These are phyloP conservation scores for Epinephelus lanceolatus DNA, from an alignment of 2,113 vertebrate genomes.

Conservation along the genomic window DNA sequence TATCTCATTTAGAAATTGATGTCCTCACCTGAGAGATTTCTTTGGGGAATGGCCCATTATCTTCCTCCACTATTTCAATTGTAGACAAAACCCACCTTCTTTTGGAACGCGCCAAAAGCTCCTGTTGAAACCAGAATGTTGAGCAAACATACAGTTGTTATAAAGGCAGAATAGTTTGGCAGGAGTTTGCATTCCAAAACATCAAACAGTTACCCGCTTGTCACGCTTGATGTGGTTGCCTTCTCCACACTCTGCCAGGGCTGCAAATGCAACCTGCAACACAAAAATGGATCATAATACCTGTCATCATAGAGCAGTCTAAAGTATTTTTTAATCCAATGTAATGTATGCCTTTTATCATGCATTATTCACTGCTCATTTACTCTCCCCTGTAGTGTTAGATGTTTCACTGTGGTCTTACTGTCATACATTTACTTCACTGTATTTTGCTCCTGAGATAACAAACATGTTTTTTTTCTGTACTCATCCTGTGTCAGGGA, in stretches of 20 bases:
- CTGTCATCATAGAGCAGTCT: neutral
- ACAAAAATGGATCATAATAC: neutral
- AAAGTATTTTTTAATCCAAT: neutral
- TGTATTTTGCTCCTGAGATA: neutral
- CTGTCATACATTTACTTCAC: neutral
- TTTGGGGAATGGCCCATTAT: constrained; percentile 82
- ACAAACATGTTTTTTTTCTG: neutral
- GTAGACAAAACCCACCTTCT: constrained; percentile 89
- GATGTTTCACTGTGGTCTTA: neutral
- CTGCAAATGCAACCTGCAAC: constrained; percentile 53
- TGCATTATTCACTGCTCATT: neutral
- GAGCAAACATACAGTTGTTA: neutral
- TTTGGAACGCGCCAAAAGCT: constrained; percentile 80
- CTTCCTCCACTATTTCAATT: constrained; percentile 86
- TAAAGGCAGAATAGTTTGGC: neutral
- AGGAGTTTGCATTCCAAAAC: neutral
- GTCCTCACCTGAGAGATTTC: constrained; percentile 74
- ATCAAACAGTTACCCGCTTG: constrained; percentile 69
- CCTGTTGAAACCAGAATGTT: constrained; percentile 53
- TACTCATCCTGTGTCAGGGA: too few species aligned
- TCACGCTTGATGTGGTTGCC: neutral
- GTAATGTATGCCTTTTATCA: neutral
- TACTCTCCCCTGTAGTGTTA: neutral
- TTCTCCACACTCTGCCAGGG: constrained; percentile 10
- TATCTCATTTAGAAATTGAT: neutral